Evolutionary conservation across 2,888 invertebrate species (phyloP).

Genomic region (Keiferia lycopersicella): DNA sequence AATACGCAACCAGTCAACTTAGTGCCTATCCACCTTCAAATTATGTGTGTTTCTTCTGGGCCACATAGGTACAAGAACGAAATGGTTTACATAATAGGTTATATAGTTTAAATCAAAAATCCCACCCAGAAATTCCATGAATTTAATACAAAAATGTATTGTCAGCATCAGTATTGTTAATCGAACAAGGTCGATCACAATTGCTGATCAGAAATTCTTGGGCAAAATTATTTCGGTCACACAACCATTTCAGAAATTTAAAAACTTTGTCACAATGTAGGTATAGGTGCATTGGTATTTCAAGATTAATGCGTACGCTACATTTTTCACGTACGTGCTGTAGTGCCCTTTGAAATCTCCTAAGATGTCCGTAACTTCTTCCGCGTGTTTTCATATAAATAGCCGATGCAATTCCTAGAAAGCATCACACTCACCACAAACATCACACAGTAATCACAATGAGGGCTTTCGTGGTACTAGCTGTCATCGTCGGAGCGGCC

Average conservation of each 20-base stretch:
- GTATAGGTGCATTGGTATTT: background rate
- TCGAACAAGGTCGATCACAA: background rate
- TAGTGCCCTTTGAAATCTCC: conserved; percentile 1
- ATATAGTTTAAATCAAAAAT: too few species aligned
- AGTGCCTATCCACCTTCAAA: too few species aligned
- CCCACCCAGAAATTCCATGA: background rate
- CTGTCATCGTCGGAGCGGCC: conserved; percentile 31
- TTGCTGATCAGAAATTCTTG: background rate
- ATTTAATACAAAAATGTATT: background rate
- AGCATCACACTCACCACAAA: conserved; percentile 27
- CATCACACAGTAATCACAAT: conserved; percentile 33
- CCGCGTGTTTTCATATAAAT: conserved; percentile 7
- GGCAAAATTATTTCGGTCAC: background rate
- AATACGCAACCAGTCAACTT: too few species aligned
- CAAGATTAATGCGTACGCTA: background rate
- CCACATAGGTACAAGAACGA: too few species aligned
- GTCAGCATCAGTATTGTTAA: background rate
- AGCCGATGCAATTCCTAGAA: background rate
- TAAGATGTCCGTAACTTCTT: background rate
- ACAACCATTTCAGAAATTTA: background rate
- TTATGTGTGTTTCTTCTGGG: too few species aligned
- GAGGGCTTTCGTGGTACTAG: conserved; percentile 37
- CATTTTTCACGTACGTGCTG: conserved; percentile 22
- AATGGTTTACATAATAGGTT: too few species aligned
- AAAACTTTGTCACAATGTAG: background rate